Evolutionary conservation across 2,113 vertebrate genomes (phyloP).

Genomic region (Pipa parva): DNA sequence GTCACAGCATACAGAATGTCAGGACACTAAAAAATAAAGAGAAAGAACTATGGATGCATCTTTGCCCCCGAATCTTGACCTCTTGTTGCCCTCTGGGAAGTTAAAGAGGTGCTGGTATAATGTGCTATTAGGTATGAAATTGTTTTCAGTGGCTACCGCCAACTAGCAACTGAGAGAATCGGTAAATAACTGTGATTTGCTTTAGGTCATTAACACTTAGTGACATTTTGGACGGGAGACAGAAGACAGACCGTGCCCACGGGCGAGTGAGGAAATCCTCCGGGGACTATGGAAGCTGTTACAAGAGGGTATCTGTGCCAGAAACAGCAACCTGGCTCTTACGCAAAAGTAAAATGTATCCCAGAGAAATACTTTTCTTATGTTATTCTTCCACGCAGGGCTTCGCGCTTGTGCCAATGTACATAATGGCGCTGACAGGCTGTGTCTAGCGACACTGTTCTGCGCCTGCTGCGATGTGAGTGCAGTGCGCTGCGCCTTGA

Average conservation of each 20-base stretch:
- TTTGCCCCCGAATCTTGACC: too few species aligned
- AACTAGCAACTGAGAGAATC: too few species aligned
- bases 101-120: too few species aligned
- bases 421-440: background rate
- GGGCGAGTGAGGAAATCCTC: background rate
- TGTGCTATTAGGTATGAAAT: too few species aligned
- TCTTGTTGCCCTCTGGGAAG: too few species aligned
- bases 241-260: too few species aligned
- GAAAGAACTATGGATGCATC: too few species aligned
- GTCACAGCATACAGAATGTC: too few species aligned
- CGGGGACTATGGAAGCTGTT: background rate
- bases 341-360: background rate
- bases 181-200: too few species aligned
- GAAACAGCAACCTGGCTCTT: background rate
- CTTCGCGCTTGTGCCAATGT: background rate
- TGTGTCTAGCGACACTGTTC: background rate
- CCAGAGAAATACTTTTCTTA: background rate
- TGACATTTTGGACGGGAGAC: background rate
- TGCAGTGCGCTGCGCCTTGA: background rate
- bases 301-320: background rate
- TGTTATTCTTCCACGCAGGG: background rate
- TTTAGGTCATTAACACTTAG: background rate
- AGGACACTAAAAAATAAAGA: too few species aligned
- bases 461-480: background rate
- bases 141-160: too few species aligned